Evolutionary conservation across 2,888 invertebrate species (phyloP).

Genomic region (Xylophagus ater): DNA sequence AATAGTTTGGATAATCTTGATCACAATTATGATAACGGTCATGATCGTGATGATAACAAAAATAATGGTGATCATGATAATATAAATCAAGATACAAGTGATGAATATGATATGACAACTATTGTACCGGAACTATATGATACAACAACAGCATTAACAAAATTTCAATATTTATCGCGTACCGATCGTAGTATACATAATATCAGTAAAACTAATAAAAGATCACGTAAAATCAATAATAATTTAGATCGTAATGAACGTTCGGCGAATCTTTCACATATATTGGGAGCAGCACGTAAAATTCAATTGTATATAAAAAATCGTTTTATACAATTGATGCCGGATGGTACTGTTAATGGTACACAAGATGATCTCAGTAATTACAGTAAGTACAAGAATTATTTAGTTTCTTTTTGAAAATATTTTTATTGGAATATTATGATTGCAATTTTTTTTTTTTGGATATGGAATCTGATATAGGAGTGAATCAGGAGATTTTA

Average conservation of each 20-base stretch:
- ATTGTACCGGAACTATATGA: constrained; percentile 13
- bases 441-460: too few species aligned
- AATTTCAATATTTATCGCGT: constrained; percentile 26
- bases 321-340: constrained; percentile 68
- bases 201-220: constrained; percentile 32
- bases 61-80: constrained; percentile 8
- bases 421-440: too few species aligned
- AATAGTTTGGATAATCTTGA: neutral
- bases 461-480: too few species aligned
- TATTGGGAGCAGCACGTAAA: constrained; percentile 66
- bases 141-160: neutral
- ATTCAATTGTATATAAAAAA: constrained; percentile 78
- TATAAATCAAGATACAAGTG: constrained; percentile 19
- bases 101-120: constrained; percentile 1
- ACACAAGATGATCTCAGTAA: constrained; percentile 68
- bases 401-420: too few species aligned
- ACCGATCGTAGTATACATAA: constrained; percentile 36
- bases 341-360: constrained; percentile 77
- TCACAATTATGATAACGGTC: neutral
- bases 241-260: constrained; percentile 47
- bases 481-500: too few species aligned
- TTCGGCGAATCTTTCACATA: constrained; percentile 69
- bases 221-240: constrained; percentile 25
- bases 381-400: constrained; percentile 77
- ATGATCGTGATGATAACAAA: constrained; percentile 11